Conservation (phyloP, 2,113 vertebrate genomes). For the Microcebus ravelobensis region DNA sequence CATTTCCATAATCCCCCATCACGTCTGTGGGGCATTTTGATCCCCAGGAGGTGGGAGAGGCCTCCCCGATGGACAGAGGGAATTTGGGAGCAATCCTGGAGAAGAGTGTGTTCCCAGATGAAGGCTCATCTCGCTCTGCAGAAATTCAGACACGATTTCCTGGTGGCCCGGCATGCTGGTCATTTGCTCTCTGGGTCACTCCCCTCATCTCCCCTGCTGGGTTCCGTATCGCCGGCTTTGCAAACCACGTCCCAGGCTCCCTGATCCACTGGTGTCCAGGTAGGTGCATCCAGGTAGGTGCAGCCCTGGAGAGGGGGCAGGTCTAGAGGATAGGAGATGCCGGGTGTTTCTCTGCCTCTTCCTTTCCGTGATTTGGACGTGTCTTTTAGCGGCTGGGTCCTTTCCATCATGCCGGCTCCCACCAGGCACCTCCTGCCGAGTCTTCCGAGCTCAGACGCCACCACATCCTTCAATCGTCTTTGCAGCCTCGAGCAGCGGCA, state of each 20-base stretch:
- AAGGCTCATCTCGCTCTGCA: fast-evolving
- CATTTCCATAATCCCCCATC: neutral
- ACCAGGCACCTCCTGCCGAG: no score
- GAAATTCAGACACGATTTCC: neutral
- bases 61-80: neutral
- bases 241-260: neutral
- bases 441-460: neutral
- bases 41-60: neutral
- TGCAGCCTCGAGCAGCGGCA: fast-evolving
- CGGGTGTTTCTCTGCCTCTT: fast-evolving
- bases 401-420: neutral
- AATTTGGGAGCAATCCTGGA: neutral
- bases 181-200: fast-evolving
- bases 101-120: fast-evolving
- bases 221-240: neutral
- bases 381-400: neutral
- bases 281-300: no score
- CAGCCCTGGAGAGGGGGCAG: neutral
- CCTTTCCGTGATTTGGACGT: neutral
- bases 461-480: neutral
- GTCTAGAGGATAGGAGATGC: fast-evolving
- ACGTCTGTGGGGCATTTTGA: neutral
- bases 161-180: fast-evolving
- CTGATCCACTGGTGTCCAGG: neutral
- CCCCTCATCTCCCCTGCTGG: neutral